Percentiles rank a stretch among this genome's conserved stretches.
Evolutionary conservation across 2,888 invertebrate genomes (phyloP).

Genomic region (Epinotia demarniana): DNA sequence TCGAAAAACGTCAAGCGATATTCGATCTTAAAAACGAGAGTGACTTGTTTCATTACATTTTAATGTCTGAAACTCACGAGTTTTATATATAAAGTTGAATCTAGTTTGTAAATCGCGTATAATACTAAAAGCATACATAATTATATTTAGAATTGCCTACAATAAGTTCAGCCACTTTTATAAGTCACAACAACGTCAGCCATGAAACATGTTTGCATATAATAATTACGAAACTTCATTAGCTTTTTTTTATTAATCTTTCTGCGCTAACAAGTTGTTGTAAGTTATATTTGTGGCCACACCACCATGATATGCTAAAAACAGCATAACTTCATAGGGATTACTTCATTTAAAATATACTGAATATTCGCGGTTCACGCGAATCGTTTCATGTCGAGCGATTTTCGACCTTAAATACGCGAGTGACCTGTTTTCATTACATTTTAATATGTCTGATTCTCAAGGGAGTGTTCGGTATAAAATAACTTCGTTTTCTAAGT

Average conservation of each 20-base stretch:
- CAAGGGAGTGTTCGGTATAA: too few relatives aligned
- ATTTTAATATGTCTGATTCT: too few relatives aligned
- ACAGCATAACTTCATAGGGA: background rate
- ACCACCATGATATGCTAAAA: background rate
- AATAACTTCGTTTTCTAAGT: too few relatives aligned
- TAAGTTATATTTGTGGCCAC: background rate
- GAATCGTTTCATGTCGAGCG: too few relatives aligned
- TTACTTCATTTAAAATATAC: background rate
- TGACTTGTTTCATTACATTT: too few relatives aligned
- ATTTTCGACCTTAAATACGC: too few relatives aligned
- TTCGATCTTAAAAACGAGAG: too few relatives aligned
- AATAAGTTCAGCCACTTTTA: background rate
- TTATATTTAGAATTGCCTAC: background rate
- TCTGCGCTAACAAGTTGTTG: background rate
- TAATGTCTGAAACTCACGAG: too few relatives aligned
- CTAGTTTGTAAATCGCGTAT: background rate
- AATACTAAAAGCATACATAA: background rate
- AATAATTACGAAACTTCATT: background rate
- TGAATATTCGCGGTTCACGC: too few relatives aligned
- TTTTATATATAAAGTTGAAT: background rate
- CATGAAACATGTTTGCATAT: background rate
- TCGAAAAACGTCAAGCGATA: too few relatives aligned
- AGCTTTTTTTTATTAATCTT: background rate
- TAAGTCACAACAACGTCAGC: background rate
- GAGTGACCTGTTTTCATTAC: too few relatives aligned